These are phyloP conservation scores for Circaetus gallicus DNA, from an alignment of 2,113 vertebrate species.

Conservation along the genomic window DNA sequence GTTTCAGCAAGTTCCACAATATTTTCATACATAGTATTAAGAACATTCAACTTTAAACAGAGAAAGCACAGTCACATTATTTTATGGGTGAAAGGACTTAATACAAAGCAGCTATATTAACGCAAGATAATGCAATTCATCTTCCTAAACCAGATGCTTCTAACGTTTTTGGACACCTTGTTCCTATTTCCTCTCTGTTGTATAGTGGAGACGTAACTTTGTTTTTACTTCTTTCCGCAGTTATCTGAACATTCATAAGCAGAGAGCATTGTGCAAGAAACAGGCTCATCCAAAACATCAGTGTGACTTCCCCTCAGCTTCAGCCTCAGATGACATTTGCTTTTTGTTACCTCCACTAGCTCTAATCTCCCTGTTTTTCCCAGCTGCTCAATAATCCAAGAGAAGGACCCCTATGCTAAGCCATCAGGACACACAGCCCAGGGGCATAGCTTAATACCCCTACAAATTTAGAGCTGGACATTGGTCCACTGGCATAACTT, in stretches of 20 bases:
- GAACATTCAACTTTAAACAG: background rate
- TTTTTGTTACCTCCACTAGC: background rate
- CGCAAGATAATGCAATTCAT: background rate
- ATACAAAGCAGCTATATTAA: background rate
- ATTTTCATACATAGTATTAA: background rate
- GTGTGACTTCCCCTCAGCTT: background rate
- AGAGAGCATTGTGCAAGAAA: background rate
- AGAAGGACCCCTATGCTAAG: background rate
- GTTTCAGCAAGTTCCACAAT: background rate
- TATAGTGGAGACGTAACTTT: background rate
- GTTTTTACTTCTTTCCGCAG: background rate
- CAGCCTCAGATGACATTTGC: background rate
- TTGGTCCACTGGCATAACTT: background rate
- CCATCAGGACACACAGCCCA: background rate
- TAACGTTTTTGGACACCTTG: background rate
- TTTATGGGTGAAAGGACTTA: background rate
- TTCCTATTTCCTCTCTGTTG: background rate
- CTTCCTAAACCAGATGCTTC: background rate
- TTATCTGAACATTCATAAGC: background rate
- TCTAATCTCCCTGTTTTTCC: background rate
- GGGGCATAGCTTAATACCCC: background rate
- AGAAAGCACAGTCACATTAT: background rate
- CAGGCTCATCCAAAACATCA: background rate
- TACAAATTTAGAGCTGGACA: constrained; percentile 12
- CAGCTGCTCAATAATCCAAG: background rate